Base-by-base conservation (phyloP, 2,113 vertebrate species). In the Odocoileus hemionus region DNA sequence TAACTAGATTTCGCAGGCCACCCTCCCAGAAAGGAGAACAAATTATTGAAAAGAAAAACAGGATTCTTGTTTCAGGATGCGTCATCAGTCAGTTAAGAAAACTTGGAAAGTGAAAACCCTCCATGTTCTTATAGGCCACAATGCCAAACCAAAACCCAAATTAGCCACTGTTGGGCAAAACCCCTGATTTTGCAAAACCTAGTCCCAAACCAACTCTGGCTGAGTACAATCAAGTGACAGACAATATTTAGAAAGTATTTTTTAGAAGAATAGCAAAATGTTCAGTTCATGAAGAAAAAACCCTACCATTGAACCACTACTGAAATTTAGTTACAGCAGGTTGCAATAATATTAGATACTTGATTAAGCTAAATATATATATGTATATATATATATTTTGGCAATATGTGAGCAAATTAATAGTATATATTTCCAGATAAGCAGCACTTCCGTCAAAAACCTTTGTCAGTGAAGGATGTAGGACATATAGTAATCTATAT, bases 161-260 rank as follows among this genome's bases (percentile, higher is more conserved):
- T 78, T 95, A 95, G 84, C 64, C 91, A 94, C 47, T 96, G 86
- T 88, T 93, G 96, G 91, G 58, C 82, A 97, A 97, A 98, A 97
- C 83, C 86, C 89, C 98, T 98, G 97, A 98, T 96, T 96, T 98
- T 94, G 93, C 96, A 98, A 97, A 98, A 90, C 95, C 89, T 15
- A 92, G 76, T 52, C 54, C 87, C 79, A 96, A 97, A 97, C 80
- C 85, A 94, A 21, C 25, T 86, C 89, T 94, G n/a, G 54, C n/a
- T 94, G 74, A 74, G 45, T 92, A 36, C 16, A 96, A 25, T 89
- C 86, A 94, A 91, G 43, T 9, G 90, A 94, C 64, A 50, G 52
- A 67, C 52, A 96, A 58, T 93, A 89, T 95, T 98, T 88, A 95
- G 50, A 94, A 96, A 87, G 33, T 58, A 30, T 43, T 94, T 96